These are phyloP conservation scores for Promerops cafer DNA, from an alignment of 2,113 vertebrate genomes.

Conservation along the genomic window DNA sequence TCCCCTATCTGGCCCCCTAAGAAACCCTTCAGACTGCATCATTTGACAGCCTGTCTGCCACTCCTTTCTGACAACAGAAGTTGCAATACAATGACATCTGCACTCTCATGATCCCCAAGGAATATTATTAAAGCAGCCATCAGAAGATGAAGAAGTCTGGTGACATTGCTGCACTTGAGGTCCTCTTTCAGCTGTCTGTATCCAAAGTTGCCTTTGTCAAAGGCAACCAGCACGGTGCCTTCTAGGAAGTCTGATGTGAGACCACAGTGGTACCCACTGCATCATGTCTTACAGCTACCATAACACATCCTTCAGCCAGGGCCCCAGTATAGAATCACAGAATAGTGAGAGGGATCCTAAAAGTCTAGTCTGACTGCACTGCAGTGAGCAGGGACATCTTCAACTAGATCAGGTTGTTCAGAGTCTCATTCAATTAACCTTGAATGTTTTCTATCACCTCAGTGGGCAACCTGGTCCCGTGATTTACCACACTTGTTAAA, in stretches of 20 bases:
- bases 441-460: neutral
- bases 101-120: rapidly evolving
- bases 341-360: neutral
- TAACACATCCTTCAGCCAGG: neutral
- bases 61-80: neutral
- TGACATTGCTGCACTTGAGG: neutral
- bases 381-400: neutral
- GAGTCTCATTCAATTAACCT: neutral
- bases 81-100: neutral
- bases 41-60: neutral
- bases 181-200: neutral
- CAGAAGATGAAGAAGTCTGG: neutral
- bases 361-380: neutral
- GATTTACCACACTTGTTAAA: neutral
- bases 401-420: neutral
- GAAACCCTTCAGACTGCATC: neutral
- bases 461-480: neutral
- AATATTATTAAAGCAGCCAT: neutral
- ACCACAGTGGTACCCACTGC: rapidly evolving
- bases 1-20: neutral
- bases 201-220: neutral
- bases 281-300: neutral
- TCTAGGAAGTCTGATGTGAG: neutral
- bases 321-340: neutral
- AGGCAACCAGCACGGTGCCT: neutral